Base-by-base conservation (phyloP, 2,888 invertebrate genomes). In the Drosophila multiciliata region DNA sequence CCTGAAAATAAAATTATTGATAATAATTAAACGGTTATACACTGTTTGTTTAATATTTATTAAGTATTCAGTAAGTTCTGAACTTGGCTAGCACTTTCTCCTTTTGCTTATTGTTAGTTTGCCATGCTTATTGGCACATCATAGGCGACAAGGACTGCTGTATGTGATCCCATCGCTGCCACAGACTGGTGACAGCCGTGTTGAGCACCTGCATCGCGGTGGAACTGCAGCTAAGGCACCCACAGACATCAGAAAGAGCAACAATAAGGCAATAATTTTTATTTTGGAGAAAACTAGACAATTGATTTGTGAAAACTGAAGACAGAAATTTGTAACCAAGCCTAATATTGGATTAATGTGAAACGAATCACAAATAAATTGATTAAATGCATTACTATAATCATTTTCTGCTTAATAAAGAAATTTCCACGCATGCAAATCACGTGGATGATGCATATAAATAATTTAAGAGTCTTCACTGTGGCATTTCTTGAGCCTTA, bases 381-480 rank as follows among this genome's bases (percentile, higher is more conserved):
- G 8, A 38, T 38, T 38, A 38, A 42, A 42, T 11, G 42, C 42
- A 12, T 42, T 11, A 20, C 42, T 42, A 20, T 23, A 23, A 4
- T 9, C 0, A 17, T 38, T 38, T 38, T 38, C 38, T 38, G 38
- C 17, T 17, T 17, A 17, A 38, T 17, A 3, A 23, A 2, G 23
- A 23, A 23, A 23, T 23, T 23, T 23, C 82, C 78, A 80, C 78
- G 88, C 78, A 87, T 87, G 83, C 87, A 87, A 89, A 83, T 87
- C 81, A 76, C 74, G 42, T 60, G 69, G 42, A 66, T 66, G 68
- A 77, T 66, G 73, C 61, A 77, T 79, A 80, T 78, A 73, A 89
- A 87, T 89, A 80, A 89, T 89, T 84, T 70, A 84, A 81, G 75
- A 71, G 78, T 49, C 67, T 66, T 2, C 23, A 23, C 23, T 23